Base-by-base conservation (phyloP, 2,888 invertebrate species). In the Melinaea marsaeus region DNA sequence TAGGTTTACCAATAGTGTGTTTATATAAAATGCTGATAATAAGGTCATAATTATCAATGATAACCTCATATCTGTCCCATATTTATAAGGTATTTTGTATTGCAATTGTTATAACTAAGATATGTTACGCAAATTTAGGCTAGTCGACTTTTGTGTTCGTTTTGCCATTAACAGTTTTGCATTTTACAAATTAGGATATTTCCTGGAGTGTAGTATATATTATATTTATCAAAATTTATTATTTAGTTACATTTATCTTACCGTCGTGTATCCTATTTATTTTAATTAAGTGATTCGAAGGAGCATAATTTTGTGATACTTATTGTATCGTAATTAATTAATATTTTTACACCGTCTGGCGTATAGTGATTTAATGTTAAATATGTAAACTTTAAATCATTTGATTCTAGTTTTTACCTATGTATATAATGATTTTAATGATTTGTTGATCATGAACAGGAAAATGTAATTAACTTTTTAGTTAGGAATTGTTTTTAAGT, bases 131-230 rank as follows among this genome's bases (percentile, higher is more conserved):
- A 33, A 34, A 13, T 62, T 58, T 67, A 64, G 62, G 56, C 59
- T 63, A 68, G 61, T 68, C 66, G 61, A 63, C 64, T 64, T 65
- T 64, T 67, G 62, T 67, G 65, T 65, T 65, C 59, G 32, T 54
- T 61, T 67, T 65, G 48, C 62, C 61, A 60, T 66, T 57, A 61
- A 51, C 51, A 51, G 32, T 51, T 42, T 42, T 51, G 51, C 51
- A 51, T 51, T 51, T 51, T 51, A 32, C 22, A 51, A 32, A 51
- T 51, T 6, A 51, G 51, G 32, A 51, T 51, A 22, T 32, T 51
- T 32, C 55, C 35, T 35, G 13, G 11, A 35, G 35, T 13, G 13
- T 13, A 9, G n/a, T 35, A 35, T n/a, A 2, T 34, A 34, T 48
- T 9, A 13, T 13, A 33, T 46, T 51, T 61, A 56, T 60, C 54